Conservation (phyloP, 2,888 invertebrate genomes). For the Phlogophora meticulosa region DNA sequence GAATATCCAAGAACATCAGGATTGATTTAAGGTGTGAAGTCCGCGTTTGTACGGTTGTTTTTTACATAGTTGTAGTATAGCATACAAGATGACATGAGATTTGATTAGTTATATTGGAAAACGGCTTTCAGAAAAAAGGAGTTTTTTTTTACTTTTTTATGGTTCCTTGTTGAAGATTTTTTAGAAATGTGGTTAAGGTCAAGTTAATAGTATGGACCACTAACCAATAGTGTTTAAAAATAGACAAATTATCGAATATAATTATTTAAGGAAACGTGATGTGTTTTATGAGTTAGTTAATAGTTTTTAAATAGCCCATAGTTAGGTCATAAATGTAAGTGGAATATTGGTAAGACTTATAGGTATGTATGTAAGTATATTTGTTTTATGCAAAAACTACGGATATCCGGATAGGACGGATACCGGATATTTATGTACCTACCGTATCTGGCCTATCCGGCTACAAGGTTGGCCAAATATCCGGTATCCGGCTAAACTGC, state of each 20-base stretch:
- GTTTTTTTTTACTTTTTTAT: background rate
- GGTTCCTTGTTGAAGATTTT: background rate
- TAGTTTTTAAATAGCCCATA: background rate
- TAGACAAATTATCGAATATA: slow-evolving; percentile 13
- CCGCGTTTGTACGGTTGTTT: no score
- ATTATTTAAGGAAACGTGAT: background rate
- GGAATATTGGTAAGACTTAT: slow-evolving; percentile 38
- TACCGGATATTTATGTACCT: no score
- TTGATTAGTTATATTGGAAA: background rate
- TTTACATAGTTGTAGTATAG: no score
- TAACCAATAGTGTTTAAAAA: slow-evolving; percentile 16
- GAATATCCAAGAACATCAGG: no score
- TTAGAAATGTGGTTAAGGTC: background rate
- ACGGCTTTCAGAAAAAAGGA: background rate
- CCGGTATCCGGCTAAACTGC: no score
- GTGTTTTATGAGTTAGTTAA: background rate
- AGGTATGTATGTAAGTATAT: slow-evolving; percentile 29
- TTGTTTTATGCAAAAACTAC: slow-evolving; percentile 20
- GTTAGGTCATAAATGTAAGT: slow-evolving; percentile 5
- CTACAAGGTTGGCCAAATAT: no score
- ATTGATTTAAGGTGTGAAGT: no score
- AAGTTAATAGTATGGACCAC: background rate
- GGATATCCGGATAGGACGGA: no score
- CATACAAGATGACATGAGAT: background rate
- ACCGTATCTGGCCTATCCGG: no score